Evolutionary conservation across 2,888 invertebrate species (phyloP).

Genomic region (Cremastinae sp.): DNA sequence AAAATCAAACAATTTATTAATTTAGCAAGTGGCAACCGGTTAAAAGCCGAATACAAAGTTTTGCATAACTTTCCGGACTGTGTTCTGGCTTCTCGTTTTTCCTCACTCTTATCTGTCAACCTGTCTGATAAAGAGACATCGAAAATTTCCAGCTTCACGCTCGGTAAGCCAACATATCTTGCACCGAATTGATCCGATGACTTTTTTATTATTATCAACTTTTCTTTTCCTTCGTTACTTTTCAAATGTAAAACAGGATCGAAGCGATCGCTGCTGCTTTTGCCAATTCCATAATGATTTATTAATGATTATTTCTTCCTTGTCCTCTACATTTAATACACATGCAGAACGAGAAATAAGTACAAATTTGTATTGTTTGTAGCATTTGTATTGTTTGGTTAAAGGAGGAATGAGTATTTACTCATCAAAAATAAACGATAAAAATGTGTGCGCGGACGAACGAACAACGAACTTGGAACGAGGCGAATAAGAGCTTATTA

Average conservation of each 20-base stretch:
- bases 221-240: conserved; percentile 1
- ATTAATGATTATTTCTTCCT: too few species aligned
- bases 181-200: neutral
- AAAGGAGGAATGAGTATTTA: conserved; percentile 46
- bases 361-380: too few species aligned
- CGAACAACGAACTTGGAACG: conserved; percentile 44
- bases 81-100: conserved; percentile 16
- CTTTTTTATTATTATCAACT: conserved; percentile 22
- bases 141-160: conserved; percentile 44
- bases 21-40: conserved; percentile 23
- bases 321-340: too few species aligned
- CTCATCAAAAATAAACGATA: too few species aligned
- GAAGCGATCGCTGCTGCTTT: too few species aligned
- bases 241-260: neutral
- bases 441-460: conserved; percentile 41
- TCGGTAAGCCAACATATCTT: conserved; percentile 19
- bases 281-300: too few species aligned
- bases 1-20: conserved; percentile 44
- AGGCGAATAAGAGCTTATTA: conserved; percentile 34
- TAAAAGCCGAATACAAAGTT: conserved; percentile 23
- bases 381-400: neutral
- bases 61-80: conserved; percentile 35
- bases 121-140: conserved; percentile 37
- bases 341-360: too few species aligned
- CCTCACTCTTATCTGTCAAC: conserved; percentile 32